A percentile compares a stretch with the other conserved stretches of the same genome.
These are phyloP conservation scores for Anthophora plumipes DNA, from an alignment of 2,888 invertebrate genomes.

Conservation along the genomic window DNA sequence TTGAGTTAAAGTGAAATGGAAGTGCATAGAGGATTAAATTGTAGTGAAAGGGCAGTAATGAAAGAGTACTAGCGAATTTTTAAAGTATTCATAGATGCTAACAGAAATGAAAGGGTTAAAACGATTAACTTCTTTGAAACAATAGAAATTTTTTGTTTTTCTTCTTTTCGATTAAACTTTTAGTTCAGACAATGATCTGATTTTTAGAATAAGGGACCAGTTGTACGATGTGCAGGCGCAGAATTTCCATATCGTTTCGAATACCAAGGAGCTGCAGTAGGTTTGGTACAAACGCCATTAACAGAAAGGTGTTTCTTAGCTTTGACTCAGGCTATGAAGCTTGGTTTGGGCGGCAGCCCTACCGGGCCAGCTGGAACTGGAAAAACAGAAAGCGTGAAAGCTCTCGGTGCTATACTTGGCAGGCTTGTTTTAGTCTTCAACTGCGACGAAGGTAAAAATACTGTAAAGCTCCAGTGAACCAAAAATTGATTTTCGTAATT, in stretches of 20 bases:
- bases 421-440: constrained; percentile 98
- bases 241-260: constrained; percentile 98
- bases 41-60: too few relatives aligned
- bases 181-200: too few relatives aligned
- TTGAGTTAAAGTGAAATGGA: too few relatives aligned
- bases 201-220: constrained; percentile 86
- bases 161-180: too few relatives aligned
- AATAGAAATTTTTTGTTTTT: background rate
- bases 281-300: constrained; percentile 97
- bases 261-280: constrained; percentile 98
- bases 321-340: constrained; percentile 97
- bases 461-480: too few relatives aligned
- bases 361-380: constrained; percentile 99
- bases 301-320: constrained; percentile 99
- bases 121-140: background rate
- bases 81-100: too few relatives aligned
- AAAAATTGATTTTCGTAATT: background rate
- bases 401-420: constrained; percentile 95
- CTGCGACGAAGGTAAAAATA: constrained; percentile 93
- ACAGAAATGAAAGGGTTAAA: too few relatives aligned
- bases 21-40: too few relatives aligned
- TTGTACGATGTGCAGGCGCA: constrained; percentile 96
- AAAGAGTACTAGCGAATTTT: too few relatives aligned
- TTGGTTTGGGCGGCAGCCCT: constrained; percentile 99
- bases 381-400: constrained; percentile 99